Base-by-base conservation (phyloP, 2,113 vertebrate species). In the Phrynosoma platyrhinos region DNA sequence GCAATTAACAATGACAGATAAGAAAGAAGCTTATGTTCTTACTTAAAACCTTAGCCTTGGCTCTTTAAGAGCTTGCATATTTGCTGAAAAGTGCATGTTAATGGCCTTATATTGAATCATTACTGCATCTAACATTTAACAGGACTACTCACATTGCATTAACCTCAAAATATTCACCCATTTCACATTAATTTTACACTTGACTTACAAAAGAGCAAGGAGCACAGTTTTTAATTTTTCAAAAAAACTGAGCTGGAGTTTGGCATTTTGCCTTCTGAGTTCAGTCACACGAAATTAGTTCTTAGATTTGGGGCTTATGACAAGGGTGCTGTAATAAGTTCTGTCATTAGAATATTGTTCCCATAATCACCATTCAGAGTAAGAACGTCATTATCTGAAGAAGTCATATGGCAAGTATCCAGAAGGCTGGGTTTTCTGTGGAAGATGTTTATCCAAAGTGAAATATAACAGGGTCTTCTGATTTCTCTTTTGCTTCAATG, bases 101-200 rank as follows among this genome's bases (percentile, higher is more conserved):
- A 86, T 2, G n/a, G 36, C 8, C 40, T 62, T 52, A 32, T 68
- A 18, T 25, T 66, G 75, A 83, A 83, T 69, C 74, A 53, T 40
- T 76, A 30, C 23, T 36, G 58, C 71, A 32, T 27, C 80, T 30
- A 55, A 68, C n/a, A 53, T 68, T 79, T 86, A 36, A 71, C 8
- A 86, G 32, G 76, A 71, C 77, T 16, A 71, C n/a, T 88, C 81
- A 77, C 42, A 83, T 23, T 83, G 72, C 72, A 68, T 77, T 68
- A 77, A 83, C 21, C 20, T 77, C 55, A 76, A 14, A 47, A 40
- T 53, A 74, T 12, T 88, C 62, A 36, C 25, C 64, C 74, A 83
- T 40, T 88, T 90, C 79, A 66, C 36, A 18, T 84, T 89, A 82
- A 82, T 82, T 72, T 79, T 78, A 78, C 68, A 87, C 64, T 25